These are phyloP conservation scores for Perdita meconis DNA, from an alignment of 2,888 invertebrate species.

Conservation along the genomic window DNA sequence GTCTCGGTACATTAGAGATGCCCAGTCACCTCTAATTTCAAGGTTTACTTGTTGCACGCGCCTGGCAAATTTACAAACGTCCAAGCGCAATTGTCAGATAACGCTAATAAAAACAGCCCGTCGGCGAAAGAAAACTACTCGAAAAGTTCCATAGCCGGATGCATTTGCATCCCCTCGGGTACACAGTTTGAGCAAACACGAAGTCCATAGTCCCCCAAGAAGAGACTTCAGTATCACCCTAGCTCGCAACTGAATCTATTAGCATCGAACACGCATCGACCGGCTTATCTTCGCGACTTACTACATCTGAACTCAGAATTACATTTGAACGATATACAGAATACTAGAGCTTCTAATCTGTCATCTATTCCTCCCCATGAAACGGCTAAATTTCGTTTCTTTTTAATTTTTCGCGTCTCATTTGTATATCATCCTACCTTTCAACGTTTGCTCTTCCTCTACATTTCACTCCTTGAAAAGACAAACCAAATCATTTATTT, in stretches of 20 bases:
- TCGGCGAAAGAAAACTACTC: slow-evolving; percentile 21
- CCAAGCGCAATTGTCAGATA: slow-evolving; percentile 20
- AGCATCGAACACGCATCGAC: slow-evolving; percentile 26
- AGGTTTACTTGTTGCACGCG: slow-evolving; percentile 38
- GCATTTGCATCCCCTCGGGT: slow-evolving; percentile 35
- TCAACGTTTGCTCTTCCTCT: no score
- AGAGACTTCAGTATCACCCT: slow-evolving; percentile 51
- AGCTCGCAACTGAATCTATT: slow-evolving; percentile 51
- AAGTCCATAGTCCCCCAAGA: slow-evolving; percentile 32
- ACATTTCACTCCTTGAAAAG: no score
- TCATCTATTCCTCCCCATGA: no score
- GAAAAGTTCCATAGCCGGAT: slow-evolving; percentile 21
- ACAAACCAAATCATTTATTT: no score
- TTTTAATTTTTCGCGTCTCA: no score
- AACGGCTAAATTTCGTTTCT: no score
- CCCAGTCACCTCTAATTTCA: neutral
- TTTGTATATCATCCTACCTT: no score
- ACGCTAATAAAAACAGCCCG: neutral
- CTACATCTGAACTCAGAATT: no score
- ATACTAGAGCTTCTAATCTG: no score
- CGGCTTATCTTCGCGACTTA: no score
- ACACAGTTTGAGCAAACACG: slow-evolving; percentile 46
- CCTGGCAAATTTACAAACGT: slow-evolving; percentile 13
- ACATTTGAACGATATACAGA: no score
- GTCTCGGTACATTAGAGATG: no score